A percentile compares a stretch with the other conserved stretches of the same genome.
phyloP scores from a whole-genome alignment of 2,113 vertebrate species.

The Rostratula benghalensis region DNA sequence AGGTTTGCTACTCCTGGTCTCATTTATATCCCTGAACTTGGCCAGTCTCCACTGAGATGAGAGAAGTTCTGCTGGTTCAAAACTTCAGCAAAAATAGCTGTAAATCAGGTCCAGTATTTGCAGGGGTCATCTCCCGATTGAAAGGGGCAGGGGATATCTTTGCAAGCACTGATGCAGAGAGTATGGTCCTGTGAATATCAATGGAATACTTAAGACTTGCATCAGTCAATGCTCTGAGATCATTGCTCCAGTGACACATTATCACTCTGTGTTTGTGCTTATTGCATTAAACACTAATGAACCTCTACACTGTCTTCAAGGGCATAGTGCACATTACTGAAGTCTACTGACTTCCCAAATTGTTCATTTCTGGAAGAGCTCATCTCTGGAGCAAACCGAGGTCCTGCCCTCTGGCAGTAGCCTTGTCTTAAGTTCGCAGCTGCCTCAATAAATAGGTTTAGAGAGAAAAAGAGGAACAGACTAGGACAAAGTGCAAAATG shows the following conservation, averaged over 20 bases:
- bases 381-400: background rate
- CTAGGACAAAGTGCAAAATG: background rate
- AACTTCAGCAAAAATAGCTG: background rate
- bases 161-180: background rate
- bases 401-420: background rate
- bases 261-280: background rate
- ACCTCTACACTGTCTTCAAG: background rate
- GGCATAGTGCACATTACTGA: background rate
- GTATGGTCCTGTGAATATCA: background rate
- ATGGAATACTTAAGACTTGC: background rate
- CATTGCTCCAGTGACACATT: background rate
- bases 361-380: background rate
- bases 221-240: background rate
- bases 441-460: background rate
- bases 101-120: background rate
- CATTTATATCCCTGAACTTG: background rate
- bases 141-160: background rate
- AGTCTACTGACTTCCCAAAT: background rate
- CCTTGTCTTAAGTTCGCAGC: background rate
- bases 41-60: background rate
- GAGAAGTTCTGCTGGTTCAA: background rate
- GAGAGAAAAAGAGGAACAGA: background rate
- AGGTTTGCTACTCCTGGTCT: background rate
- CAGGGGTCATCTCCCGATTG: background rate
- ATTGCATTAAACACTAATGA: background rate